Percentiles rank a stretch among this genome's conserved stretches.
phyloP scores from a whole-genome alignment of 1,140 invertebrate species.

The Aphidius gifuensis region DNA sequence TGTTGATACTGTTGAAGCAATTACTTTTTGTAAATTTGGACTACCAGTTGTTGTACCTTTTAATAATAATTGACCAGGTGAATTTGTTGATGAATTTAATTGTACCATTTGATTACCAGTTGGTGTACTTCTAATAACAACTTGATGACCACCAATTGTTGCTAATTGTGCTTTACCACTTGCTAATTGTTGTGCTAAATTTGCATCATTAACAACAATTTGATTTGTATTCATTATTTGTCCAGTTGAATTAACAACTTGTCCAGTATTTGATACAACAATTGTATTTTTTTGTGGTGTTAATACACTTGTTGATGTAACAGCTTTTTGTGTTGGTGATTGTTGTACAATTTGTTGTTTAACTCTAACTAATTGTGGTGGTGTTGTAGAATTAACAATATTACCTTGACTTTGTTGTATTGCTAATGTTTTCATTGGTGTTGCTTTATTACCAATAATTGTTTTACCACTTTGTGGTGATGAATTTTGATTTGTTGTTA shows the following conservation, averaged over 20 bases:
- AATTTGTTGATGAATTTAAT: constrained; percentile 44
- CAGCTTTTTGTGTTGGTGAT: constrained; percentile 30
- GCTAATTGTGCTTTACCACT: constrained; percentile 78
- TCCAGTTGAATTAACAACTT: constrained; percentile 54
- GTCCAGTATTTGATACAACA: constrained; percentile 46
- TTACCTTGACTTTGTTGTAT: constrained; percentile 27
- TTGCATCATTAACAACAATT: constrained; percentile 73
- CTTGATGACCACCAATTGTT: constrained; percentile 79
- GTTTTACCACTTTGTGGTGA: constrained; percentile 30
- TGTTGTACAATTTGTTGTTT: constrained; percentile 26
- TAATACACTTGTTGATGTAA: constrained; percentile 26
- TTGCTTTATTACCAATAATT: constrained; percentile 20
- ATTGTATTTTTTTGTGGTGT: constrained; percentile 42
- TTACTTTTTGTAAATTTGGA: background rate
- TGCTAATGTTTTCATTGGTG: background rate
- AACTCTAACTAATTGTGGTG: constrained; percentile 23
- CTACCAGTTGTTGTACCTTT: too few species aligned
- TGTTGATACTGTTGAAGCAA: constrained; percentile 26
- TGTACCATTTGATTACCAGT: constrained; percentile 67
- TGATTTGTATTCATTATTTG: constrained; percentile 58
- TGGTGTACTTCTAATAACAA: constrained; percentile 65
- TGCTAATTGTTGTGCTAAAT: constrained; percentile 71
- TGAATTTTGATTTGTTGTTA: constrained; percentile 27
- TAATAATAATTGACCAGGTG: constrained; percentile 24
- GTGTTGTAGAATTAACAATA: constrained; percentile 13